These are phyloP conservation scores for Polydrusus pterygomalis DNA, from an alignment of 2,888 invertebrate species.

Conservation along the genomic window DNA sequence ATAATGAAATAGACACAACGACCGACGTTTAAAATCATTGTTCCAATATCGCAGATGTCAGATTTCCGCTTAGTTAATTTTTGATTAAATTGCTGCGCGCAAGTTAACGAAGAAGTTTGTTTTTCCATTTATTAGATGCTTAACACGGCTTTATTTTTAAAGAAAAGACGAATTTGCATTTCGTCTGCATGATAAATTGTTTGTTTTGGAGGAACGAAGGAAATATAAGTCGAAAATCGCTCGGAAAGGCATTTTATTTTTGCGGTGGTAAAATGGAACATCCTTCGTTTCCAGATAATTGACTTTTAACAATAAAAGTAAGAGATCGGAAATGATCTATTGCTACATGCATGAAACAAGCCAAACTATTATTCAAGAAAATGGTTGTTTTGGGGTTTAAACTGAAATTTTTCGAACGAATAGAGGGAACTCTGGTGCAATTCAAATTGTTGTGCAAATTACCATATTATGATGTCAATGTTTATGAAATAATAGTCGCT, in stretches of 20 bases:
- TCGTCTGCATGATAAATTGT: slow-evolving; percentile 37
- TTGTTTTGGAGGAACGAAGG: slow-evolving; percentile 18
- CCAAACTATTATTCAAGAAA: slow-evolving; percentile 13
- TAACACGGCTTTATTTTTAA: slow-evolving; percentile 19
- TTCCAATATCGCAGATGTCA: too few species aligned
- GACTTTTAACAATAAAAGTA: slow-evolving; percentile 40
- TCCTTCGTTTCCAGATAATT: slow-evolving; percentile 42
- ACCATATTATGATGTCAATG: not conserved
- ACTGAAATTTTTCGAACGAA: not conserved
- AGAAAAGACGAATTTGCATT: slow-evolving; percentile 26
- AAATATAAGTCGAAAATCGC: slow-evolving; percentile 36
- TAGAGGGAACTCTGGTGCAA: not conserved
- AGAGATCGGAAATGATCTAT: slow-evolving; percentile 26
- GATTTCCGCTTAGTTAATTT: too few species aligned
- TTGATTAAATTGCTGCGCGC: too few species aligned
- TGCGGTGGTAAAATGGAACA: slow-evolving; percentile 33
- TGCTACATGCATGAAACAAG: slow-evolving; percentile 21
- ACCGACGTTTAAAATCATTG: too few species aligned
- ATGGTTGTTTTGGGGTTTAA: slow-evolving; percentile 2
- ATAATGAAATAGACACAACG: too few species aligned
- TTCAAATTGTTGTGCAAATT: not conserved
- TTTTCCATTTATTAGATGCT: slow-evolving; percentile 1
- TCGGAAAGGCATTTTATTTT: slow-evolving; percentile 31
- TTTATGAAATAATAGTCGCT: not conserved
- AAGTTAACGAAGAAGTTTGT: not conserved